These are phyloP conservation scores for Sebastes umbrosus DNA, from an alignment of 2,797 vertebrate genomes.

Conservation along the genomic window DNA sequence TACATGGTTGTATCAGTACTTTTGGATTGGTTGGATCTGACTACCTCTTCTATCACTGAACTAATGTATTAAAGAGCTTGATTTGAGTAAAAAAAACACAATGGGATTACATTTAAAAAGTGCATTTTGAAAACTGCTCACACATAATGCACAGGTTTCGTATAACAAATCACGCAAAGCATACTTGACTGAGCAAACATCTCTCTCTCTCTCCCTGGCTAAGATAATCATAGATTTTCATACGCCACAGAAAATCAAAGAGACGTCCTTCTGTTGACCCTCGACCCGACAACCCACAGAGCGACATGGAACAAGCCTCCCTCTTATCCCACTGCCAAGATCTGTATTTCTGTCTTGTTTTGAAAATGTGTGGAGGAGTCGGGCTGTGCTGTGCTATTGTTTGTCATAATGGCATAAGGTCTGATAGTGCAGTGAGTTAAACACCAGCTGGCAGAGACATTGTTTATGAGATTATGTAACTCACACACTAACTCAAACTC, in stretches of 20 bases:
- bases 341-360: conserved; percentile 48
- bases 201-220: not conserved
- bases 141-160: not conserved
- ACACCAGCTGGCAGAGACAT: conserved; percentile 35
- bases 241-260: conserved; percentile 34
- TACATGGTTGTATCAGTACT: not conserved
- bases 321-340: conserved; percentile 55
- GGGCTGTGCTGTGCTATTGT: conserved; percentile 48
- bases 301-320: conserved; percentile 27
- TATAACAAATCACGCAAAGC: not conserved
- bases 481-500: not conserved
- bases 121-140: not conserved
- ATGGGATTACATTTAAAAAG: not conserved
- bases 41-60: not conserved
- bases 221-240: not conserved
- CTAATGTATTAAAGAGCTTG: not conserved
- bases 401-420: conserved; percentile 45
- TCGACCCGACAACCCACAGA: conserved; percentile 21
- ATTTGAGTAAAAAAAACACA: not conserved
- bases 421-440: conserved; percentile 17
- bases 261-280: conserved; percentile 58
- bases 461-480: conserved; percentile 28
- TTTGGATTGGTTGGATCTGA: too few species aligned
- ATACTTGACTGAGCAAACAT: not conserved
- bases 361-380: conserved; percentile 53